phyloP scores from a whole-genome alignment of 2,888 invertebrate species.

The Seladonia tumulorum region DNA sequence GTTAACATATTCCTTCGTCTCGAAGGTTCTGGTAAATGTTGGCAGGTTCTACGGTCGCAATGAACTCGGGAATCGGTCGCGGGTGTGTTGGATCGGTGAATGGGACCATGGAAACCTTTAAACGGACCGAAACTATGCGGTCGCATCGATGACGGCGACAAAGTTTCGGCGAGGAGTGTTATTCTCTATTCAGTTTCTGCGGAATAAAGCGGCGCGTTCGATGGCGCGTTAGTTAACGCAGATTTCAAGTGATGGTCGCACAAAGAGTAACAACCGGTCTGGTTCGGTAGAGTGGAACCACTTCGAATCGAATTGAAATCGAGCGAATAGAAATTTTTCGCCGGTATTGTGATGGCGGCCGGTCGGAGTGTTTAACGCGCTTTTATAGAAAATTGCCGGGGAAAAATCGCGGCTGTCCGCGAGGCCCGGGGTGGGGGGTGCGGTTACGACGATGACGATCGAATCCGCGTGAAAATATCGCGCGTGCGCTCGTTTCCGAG shows the following conservation, averaged over 20 bases:
- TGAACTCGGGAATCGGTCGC: not conserved
- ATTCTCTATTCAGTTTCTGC: not conserved
- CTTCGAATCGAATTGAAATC: constrained; percentile 6
- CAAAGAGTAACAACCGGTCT: constrained; percentile 1
- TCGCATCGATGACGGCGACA: not conserved
- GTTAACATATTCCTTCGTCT: too few relatives aligned
- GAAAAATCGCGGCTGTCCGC: not conserved
- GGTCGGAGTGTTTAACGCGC: not conserved
- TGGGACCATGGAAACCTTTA: not conserved
- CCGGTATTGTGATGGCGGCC: not conserved
- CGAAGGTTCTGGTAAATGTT: too few relatives aligned
- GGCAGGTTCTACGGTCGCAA: too few relatives aligned
- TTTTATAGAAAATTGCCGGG: not conserved
- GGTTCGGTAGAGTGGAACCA: not conserved
- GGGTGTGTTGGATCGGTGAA: not conserved
- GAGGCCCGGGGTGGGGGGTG: not conserved
- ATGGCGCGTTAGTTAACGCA: not conserved
- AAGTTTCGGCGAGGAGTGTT: constrained; percentile 2
- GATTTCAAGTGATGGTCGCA: not conserved
- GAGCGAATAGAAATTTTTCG: not conserved
- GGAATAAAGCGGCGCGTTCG: not conserved
- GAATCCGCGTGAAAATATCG: constrained; percentile 8
- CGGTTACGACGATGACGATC: not conserved
- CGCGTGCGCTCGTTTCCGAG: not conserved
- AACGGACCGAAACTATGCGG: not conserved